Base-by-base conservation (phyloP, 2,888 invertebrate genomes). In the Diachrysia chrysitis region DNA sequence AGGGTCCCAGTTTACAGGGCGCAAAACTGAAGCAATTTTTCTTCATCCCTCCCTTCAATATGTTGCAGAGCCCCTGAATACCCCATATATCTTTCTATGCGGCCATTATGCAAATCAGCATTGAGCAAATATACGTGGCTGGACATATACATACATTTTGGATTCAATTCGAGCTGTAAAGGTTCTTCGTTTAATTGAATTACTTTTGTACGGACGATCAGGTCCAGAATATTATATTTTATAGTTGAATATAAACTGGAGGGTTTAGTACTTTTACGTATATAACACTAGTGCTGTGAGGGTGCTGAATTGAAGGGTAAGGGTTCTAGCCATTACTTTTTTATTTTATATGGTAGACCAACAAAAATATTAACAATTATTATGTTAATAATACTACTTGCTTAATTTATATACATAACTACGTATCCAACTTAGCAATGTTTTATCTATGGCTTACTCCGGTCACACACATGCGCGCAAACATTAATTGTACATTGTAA, bases 41-140 rank as follows among this genome's bases (percentile, higher is more conserved):
- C 92, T 92, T 89, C 87, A 90, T 81, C 81, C 71, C 64, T 89
- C 89, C 90, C 85, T 88, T 84, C 93, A 93, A 93, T 94, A 94
- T 93, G 92, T 92, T 92, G 87, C 87, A 86, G 83, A 86, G 87
- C 85, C 84, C 81, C 85, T 87, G 84, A 88, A 86, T 85, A 84
- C 83, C 84, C 87, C 87, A 90, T 94, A 87, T 89, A 91, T 92
- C 92, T 93, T 76, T 90, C 83, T 78, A 83, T 85, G 86, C 83
- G 82, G 86, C 89, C 85, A 92, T 93, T 93, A 94, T 93, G 91
- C 84, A 90, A 92, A 93, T 91, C 87, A 86, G 85, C 69, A 55
- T 51, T 59, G 78, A 76, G 81, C 82, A 79, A 79, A 81, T 83
- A 82, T 83, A 83, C 80, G 82, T 75, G 69, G 71, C 76, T 71